Base-by-base conservation (phyloP, 1,140 invertebrate species). In the Lepidurus apus region DNA sequence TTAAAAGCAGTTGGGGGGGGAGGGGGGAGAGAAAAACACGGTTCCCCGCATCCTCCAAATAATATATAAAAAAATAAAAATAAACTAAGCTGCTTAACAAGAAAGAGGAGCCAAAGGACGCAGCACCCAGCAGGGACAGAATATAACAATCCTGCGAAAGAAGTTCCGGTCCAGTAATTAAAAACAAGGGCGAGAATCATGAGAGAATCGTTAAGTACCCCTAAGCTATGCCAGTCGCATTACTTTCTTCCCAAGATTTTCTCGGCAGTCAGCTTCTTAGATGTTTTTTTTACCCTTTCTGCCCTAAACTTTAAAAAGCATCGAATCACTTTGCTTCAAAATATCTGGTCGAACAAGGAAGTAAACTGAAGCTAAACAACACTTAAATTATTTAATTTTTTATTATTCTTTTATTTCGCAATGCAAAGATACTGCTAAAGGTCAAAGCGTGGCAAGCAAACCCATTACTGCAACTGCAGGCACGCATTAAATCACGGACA, bases 161-260 rank as follows among this genome's bases (percentile, higher is more conserved):
- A 65, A 65, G 53, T 65, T 65, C 53, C 53, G 53, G 53, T 21
- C 53, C 53, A 65, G 53, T 65, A 65, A 65, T 65, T 65, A 65
- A 65, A 65, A 65, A 65, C 53, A 21, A 65, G 21, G 53, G 53
- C 53, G n/a, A 65, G 53, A 65, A 65, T 65, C 53, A 65, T 65
- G 53, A 65, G 53, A 9, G 53, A 65, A 65, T 65, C 53, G 9
- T 65, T 65, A 65, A 65, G 53, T 65, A 65, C 17, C 53, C 53
- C 13, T 65, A 65, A 65, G 53, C 17, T 65, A 65, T 65, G 53
- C 53, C 53, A 65, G 53, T 17, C 17, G 17, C 53, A 13, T 65
- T 65, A 9, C 21, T 65, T 65, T 65, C 53, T 65, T 11, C 53
- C 9, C 17, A 65, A n/a, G 9, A 13, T 65, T 65, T 65, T 21